Evolutionary conservation across 2,888 invertebrate species (phyloP).

Genomic region (Orthosia gracilis): DNA sequence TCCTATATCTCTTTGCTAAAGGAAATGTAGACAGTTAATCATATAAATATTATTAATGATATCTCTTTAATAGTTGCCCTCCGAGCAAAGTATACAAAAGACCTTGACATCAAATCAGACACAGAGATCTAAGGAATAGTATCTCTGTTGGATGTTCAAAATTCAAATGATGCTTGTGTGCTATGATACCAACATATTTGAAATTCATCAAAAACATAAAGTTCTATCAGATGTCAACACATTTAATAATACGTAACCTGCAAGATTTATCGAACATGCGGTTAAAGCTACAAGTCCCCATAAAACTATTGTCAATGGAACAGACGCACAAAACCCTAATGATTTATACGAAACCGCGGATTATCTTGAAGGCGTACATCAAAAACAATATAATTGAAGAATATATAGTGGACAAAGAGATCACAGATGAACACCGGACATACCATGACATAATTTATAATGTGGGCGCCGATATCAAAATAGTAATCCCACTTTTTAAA

Average conservation of each 20-base stretch:
- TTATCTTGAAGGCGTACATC: constrained; percentile 77
- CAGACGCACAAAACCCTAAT: constrained; percentile 65
- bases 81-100: constrained; percentile 26
- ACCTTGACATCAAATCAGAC: constrained; percentile 55
- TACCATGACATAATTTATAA: constrained; percentile 88
- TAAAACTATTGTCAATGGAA: constrained; percentile 78
- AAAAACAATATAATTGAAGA: constrained; percentile 78
- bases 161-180: constrained; percentile 40
- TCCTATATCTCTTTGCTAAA: constrained; percentile 51
- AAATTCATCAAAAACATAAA: constrained; percentile 39
- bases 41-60: constrained; percentile 53
- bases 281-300: constrained; percentile 71
- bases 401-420: constrained; percentile 83
- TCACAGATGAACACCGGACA: constrained; percentile 87
- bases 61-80: constrained; percentile 46
- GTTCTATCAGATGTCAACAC: constrained; percentile 50
- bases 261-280: constrained; percentile 45
- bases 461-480: constrained; percentile 85
- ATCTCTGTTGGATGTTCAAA: constrained; percentile 42
- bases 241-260: constrained; percentile 40
- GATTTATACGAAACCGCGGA: constrained; percentile 77
- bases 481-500: constrained; percentile 78
- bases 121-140: constrained; percentile 43
- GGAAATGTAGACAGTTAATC: constrained; percentile 50
- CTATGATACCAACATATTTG: constrained; percentile 46